Evolutionary conservation across 1,140 invertebrate genomes (phyloP).

Genomic region (Drosophila equinoxialis): DNA sequence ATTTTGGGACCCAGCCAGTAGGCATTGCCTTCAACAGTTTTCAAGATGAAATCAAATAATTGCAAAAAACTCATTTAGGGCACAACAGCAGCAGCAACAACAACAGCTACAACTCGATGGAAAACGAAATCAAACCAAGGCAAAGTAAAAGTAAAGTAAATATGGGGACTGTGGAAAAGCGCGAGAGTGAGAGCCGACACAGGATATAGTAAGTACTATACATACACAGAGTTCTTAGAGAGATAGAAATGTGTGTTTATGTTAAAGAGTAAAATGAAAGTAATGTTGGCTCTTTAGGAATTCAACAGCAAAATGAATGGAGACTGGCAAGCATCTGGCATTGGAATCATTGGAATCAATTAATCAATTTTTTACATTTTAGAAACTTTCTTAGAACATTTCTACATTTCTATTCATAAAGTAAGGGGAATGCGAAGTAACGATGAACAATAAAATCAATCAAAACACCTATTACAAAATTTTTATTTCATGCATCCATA

Average conservation of each 20-base stretch:
- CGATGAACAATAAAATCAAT: no score
- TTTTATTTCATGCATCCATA: no score
- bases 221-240: conserved; percentile 26
- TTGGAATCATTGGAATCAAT: not conserved
- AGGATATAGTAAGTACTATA: conserved; percentile 23
- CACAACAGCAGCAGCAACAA: conserved; percentile 53
- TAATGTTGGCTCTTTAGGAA: conserved; percentile 27
- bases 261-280: conserved; percentile 59
- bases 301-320: conserved; percentile 14
- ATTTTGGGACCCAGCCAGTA: conserved; percentile 51
- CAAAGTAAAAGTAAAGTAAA: conserved; percentile 27
- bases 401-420: no score
- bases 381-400: no score
- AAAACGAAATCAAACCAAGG: conserved; percentile 67
- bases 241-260: conserved; percentile 40
- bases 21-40: conserved; percentile 48
- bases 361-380: no score
- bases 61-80: conserved; percentile 79
- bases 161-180: conserved; percentile 12
- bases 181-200: conserved; percentile 6
- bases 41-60: conserved; percentile 82
- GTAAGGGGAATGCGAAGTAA: no score
- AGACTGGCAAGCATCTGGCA: conserved; percentile 22
- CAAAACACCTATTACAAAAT: no score
- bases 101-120: conserved; percentile 26